These are phyloP conservation scores for Trachelus troglodyta DNA, from an alignment of 2,888 invertebrate genomes.

Conservation along the genomic window DNA sequence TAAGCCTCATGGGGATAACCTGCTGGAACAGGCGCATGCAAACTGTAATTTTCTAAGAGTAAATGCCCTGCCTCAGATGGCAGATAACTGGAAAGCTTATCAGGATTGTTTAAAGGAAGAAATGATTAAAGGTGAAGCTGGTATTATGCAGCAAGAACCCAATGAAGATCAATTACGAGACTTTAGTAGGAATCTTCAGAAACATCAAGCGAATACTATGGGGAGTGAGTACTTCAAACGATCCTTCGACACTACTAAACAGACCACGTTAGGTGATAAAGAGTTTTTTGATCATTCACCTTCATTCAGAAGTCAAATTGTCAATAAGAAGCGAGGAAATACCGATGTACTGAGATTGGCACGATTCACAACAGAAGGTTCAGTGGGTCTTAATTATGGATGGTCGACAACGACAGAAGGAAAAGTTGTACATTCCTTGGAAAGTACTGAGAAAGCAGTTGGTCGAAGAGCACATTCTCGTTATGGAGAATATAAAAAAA, in stretches of 20 bases:
- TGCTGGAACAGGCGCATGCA: not conserved
- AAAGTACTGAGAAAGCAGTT: not conserved
- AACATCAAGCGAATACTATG: not conserved
- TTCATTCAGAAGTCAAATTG: not conserved
- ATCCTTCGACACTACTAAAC: not conserved
- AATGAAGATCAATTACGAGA: not conserved
- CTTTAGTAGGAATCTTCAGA: not conserved
- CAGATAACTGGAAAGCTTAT: not conserved
- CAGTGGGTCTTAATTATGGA: not conserved
- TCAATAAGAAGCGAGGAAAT: not conserved
- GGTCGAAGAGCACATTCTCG: conserved; percentile 4
- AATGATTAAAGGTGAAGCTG: not conserved
- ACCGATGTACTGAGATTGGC: not conserved
- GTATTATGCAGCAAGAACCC: not conserved
- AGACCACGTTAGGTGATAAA: not conserved
- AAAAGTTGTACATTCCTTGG: not conserved
- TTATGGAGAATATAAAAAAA: conserved; percentile 16
- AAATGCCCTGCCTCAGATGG: not conserved
- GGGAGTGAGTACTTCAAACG: not conserved
- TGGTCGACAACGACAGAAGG: not conserved
- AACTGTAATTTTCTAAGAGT: not conserved
- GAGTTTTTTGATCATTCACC: not conserved
- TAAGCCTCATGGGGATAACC: not conserved
- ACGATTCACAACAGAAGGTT: not conserved
- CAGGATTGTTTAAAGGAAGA: not conserved